These are phyloP conservation scores for Drosophila lowei DNA, from an alignment of 1,140 invertebrate genomes.

Conservation along the genomic window DNA sequence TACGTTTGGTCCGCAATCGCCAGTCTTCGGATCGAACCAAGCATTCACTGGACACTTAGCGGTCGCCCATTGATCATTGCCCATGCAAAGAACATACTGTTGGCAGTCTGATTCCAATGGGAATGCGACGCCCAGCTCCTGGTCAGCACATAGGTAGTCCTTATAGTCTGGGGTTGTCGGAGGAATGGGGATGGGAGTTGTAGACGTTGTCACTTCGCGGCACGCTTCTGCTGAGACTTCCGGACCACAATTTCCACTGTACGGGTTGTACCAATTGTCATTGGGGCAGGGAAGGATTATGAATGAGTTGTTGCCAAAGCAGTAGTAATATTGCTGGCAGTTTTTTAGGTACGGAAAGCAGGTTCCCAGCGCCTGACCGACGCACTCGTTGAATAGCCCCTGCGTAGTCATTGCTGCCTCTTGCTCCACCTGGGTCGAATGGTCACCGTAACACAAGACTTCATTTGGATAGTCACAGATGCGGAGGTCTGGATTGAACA, in stretches of 20 bases:
- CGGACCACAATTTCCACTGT: slow-evolving; percentile 24
- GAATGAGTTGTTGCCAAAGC: slow-evolving; percentile 41
- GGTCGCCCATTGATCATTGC: slow-evolving; percentile 34
- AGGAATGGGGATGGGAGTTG: neutral
- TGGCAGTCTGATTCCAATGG: slow-evolving; percentile 42
- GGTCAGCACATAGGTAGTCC: slow-evolving; percentile 30
- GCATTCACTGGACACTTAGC: slow-evolving; percentile 51
- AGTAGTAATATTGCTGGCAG: slow-evolving; percentile 45
- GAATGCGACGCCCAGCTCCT: slow-evolving; percentile 36
- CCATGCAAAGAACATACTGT: slow-evolving; percentile 56
- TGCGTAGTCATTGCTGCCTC: neutral
- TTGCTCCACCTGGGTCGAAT: slow-evolving; percentile 10
- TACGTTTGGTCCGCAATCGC: slow-evolving; percentile 57
- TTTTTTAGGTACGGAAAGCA: slow-evolving; percentile 16
- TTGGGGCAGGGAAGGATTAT: slow-evolving; percentile 36
- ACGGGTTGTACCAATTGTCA: slow-evolving; percentile 39
- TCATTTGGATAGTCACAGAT: slow-evolving; percentile 52
- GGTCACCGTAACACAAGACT: slow-evolving; percentile 29
- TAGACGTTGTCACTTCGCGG: slow-evolving; percentile 12
- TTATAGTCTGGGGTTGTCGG: neutral
- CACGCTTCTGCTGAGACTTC: slow-evolving; percentile 32
- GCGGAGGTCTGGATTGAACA: slow-evolving; percentile 39
- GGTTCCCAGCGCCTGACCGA: slow-evolving; percentile 17
- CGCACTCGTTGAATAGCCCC: slow-evolving; percentile 11
- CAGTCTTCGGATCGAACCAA: slow-evolving; percentile 56